These are phyloP conservation scores for Podarcis muralis DNA, from an alignment of 2,113 vertebrate species.

Conservation along the genomic window DNA sequence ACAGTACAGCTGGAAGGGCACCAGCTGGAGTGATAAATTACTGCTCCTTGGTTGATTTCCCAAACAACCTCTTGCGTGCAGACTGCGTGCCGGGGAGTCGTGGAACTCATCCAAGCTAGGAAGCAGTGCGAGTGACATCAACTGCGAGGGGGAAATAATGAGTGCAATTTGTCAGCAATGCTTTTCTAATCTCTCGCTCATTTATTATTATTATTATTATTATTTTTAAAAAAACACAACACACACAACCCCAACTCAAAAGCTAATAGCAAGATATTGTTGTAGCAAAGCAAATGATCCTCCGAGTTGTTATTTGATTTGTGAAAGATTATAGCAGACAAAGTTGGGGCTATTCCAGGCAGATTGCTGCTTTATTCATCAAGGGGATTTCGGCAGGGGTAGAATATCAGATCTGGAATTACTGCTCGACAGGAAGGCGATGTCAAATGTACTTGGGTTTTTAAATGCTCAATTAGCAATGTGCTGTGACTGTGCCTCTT, in stretches of 20 bases:
- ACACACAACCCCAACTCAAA: neutral
- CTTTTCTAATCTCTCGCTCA: slow-evolving; percentile 6
- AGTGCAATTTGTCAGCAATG: slow-evolving; percentile 21
- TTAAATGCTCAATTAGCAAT: slow-evolving; percentile 29
- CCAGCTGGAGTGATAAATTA: slow-evolving; percentile 55
- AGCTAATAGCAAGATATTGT: slow-evolving; percentile 17
- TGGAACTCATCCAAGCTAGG: slow-evolving; percentile 3
- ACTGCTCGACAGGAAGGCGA: slow-evolving; percentile 36
- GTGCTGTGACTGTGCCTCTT: slow-evolving; percentile 6
- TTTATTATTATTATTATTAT: neutral
- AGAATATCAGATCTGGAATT: slow-evolving; percentile 35
- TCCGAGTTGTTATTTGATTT: neutral
- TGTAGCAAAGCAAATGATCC: neutral
- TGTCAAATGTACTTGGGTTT: slow-evolving; percentile 23
- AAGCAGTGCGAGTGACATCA: accelerated
- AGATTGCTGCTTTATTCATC: slow-evolving; percentile 31
- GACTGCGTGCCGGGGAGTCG: neutral
- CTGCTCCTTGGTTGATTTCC: slow-evolving; percentile 50
- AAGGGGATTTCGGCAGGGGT: slow-evolving; percentile 23
- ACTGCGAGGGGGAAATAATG: slow-evolving; percentile 28
- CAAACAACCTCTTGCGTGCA: slow-evolving; percentile 7
- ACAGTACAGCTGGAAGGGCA: slow-evolving; percentile 16
- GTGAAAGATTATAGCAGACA: slow-evolving; percentile 2
- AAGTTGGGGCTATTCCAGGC: slow-evolving; percentile 16
- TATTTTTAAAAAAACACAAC: no score